A percentile compares a stretch with the other conserved stretches of the same genome.
Conservation (phyloP, 2,888 invertebrate genomes). For the Gordius sp. region DNA sequence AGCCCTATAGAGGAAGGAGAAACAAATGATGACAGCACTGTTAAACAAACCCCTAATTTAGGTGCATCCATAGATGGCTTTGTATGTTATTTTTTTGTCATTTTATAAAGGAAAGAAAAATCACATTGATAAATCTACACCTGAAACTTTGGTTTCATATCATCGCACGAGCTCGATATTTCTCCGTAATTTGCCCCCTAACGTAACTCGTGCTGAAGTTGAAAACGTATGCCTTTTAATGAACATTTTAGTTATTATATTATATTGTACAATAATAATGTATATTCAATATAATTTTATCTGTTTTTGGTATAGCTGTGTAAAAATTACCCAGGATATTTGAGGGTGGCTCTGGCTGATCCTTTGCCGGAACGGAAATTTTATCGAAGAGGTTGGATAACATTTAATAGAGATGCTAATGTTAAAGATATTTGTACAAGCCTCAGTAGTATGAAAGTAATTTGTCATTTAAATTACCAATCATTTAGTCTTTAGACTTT, state of each 20-base stretch:
- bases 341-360: slow-evolving; percentile 81
- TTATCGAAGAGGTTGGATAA: slow-evolving; percentile 91
- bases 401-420: slow-evolving; percentile 77
- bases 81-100: not conserved
- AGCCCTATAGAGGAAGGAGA: not conserved
- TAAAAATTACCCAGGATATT: slow-evolving; percentile 64
- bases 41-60: not conserved
- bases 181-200: slow-evolving; percentile 70
- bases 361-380: slow-evolving; percentile 81
- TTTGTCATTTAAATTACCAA: not conserved
- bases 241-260: not conserved
- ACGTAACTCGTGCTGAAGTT: slow-evolving; percentile 79
- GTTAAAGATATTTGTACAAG: slow-evolving; percentile 99
- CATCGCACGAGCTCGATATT: slow-evolving; percentile 93
- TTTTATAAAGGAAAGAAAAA: not conserved
- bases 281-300: not conserved
- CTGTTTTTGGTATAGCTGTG: slow-evolving; percentile 39
- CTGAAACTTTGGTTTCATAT: slow-evolving; percentile 19
- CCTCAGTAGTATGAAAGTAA: slow-evolving; percentile 62
- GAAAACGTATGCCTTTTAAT: slow-evolving; percentile 46
- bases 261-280: not conserved
- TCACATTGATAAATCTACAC: not conserved
- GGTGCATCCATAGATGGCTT: not conserved
- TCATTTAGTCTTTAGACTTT: not conserved
- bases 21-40: not conserved